Evolutionary conservation across 2,797 vertebrate genomes (phyloP).

Genomic region (Takifugu ocellatus): DNA sequence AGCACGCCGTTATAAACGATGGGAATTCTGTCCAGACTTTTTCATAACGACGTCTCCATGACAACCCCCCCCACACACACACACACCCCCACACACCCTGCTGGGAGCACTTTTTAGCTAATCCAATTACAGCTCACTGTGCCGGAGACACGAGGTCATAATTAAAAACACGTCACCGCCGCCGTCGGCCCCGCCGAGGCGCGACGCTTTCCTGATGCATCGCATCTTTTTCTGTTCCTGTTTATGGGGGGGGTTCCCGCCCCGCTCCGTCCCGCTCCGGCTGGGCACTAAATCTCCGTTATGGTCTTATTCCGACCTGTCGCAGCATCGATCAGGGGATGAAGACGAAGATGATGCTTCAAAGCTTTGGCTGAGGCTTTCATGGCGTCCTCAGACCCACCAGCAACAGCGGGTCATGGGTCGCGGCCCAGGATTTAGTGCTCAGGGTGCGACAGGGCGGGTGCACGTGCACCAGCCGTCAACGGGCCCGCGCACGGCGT

Average conservation of each 20-base stretch:
- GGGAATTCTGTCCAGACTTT: constrained; percentile 11
- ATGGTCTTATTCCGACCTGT: constrained; percentile 74
- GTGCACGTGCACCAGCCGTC: constrained; percentile 47
- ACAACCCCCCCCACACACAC: constrained; percentile 9
- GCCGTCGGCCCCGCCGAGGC: no score
- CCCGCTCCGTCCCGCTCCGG: constrained; percentile 14
- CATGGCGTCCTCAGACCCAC: constrained; percentile 67
- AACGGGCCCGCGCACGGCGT: constrained; percentile 14
- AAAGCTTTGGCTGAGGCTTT: constrained; percentile 69
- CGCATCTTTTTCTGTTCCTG: constrained; percentile 13
- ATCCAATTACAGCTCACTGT: constrained; percentile 28
- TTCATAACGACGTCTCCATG: constrained; percentile 12
- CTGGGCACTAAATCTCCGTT: constrained; percentile 69
- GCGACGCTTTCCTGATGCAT: no score
- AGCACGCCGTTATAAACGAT: constrained; percentile 14
- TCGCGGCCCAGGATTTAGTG: constrained; percentile 64
- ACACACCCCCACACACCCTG: not conserved
- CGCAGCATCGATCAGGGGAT: constrained; percentile 75
- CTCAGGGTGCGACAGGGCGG: constrained; percentile 35
- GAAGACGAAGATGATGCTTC: constrained; percentile 76
- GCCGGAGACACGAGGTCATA: constrained; percentile 10
- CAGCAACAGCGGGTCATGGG: constrained; percentile 67
- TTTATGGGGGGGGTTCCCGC: not conserved
- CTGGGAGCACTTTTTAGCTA: constrained; percentile 21
- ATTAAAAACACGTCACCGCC: no score